Conservation (phyloP, 2,888 invertebrate species). For the Acleris cristana region DNA sequence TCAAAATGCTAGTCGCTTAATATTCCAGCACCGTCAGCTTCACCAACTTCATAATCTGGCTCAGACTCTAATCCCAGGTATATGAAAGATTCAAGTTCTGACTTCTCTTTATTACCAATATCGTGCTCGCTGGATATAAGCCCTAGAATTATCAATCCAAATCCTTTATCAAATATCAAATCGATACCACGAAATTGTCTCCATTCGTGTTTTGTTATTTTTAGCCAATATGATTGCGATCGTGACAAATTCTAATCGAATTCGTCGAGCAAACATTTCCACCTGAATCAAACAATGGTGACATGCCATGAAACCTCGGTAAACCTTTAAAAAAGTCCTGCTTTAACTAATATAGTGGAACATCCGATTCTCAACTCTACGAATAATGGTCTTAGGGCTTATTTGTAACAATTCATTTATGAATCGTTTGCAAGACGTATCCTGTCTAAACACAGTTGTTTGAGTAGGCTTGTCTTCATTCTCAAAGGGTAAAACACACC, state of each 20-base stretch:
- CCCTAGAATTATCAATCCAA: neutral
- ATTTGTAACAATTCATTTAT: too few relatives aligned
- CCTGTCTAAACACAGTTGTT: too few relatives aligned
- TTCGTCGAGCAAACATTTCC: slow-evolving; percentile 27
- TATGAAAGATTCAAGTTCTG: slow-evolving; percentile 33
- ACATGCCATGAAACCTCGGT: slow-evolving; percentile 14
- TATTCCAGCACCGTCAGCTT: slow-evolving; percentile 2
- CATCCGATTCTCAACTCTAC: too few relatives aligned
- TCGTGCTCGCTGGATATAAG: neutral
- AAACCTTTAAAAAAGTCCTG: neutral
- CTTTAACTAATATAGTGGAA: too few relatives aligned
- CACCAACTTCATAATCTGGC: slow-evolving; percentile 28
- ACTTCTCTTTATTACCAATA: slow-evolving; percentile 27
- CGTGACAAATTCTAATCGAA: slow-evolving; percentile 19
- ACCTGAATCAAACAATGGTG: slow-evolving; percentile 30
- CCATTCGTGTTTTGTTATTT: neutral
- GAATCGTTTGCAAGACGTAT: too few relatives aligned
- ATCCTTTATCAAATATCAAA: neutral
- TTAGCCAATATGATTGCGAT: slow-evolving; percentile 15
- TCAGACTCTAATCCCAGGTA: slow-evolving; percentile 37
- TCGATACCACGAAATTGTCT: neutral
- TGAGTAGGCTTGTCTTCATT: neutral
- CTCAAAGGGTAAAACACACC: neutral
- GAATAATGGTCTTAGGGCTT: too few relatives aligned
- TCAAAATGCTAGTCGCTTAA: too few relatives aligned